Percentiles rank a stretch among this genome's conserved stretches.
Evolutionary conservation across 1,140 invertebrate genomes (phyloP).

Genomic region (Eupristina koningsbergeri): DNA sequence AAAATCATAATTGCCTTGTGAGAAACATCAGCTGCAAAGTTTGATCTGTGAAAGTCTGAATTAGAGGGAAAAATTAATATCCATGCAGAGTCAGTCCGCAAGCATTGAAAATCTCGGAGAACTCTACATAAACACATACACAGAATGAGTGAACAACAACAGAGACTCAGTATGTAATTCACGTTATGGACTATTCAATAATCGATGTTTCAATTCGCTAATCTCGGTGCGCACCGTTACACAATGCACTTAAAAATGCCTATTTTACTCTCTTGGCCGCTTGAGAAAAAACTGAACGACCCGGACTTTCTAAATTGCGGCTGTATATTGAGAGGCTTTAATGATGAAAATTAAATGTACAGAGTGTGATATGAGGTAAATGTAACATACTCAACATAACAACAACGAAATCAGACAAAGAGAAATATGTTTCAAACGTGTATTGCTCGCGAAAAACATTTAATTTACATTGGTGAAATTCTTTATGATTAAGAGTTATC

Average conservation of each 20-base stretch:
- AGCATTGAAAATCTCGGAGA: background rate
- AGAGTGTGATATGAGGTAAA: slow-evolving; percentile 18
- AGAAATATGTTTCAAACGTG: background rate
- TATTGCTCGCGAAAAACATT: background rate
- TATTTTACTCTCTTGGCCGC: slow-evolving; percentile 1
- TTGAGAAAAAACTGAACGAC: slow-evolving; percentile 25
- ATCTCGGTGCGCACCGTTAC: slow-evolving; percentile 34
- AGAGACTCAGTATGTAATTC: background rate
- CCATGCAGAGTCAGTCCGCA: background rate
- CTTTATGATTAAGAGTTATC: no score
- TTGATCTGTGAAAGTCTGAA: background rate
- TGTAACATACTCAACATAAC: background rate
- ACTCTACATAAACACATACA: background rate
- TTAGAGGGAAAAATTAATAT: background rate
- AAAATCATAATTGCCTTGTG: no score
- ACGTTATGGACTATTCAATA: slow-evolving; percentile 32
- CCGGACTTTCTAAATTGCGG: slow-evolving; percentile 43
- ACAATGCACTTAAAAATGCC: slow-evolving; percentile 38
- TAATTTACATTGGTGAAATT: background rate
- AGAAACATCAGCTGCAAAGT: no score
- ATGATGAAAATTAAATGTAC: slow-evolving; percentile 45
- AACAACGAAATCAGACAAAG: slow-evolving; percentile 19
- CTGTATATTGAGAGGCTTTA: slow-evolving; percentile 29
- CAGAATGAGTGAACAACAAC: background rate
- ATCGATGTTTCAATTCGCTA: slow-evolving; percentile 47